Percentiles rank a stretch among this genome's conserved stretches.
Evolutionary conservation across 92 coral and sea anemone species (phyloP).

Genomic region (Virgularia gustaviana): DNA sequence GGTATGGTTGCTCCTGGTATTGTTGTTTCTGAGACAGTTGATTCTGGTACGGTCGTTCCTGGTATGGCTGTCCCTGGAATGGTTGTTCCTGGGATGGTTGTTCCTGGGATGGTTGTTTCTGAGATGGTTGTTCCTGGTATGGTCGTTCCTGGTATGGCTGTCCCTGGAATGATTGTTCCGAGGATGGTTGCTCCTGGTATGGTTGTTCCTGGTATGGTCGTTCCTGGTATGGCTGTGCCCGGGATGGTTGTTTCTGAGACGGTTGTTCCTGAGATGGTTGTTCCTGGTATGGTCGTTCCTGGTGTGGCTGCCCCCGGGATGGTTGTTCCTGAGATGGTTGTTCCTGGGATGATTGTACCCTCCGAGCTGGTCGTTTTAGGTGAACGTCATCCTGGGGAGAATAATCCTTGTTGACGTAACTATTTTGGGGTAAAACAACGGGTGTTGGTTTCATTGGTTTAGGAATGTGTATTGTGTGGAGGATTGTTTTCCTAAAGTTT

Average conservation of each 20-base stretch:
- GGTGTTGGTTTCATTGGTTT: not conserved
- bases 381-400: no score
- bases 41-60: not conserved
- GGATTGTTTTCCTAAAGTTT: not conserved
- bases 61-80: constrained; percentile 1
- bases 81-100: not conserved
- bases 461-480: constrained; percentile 2
- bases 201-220: not conserved
- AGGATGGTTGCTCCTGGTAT: not conserved
- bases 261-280: no score
- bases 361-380: no score
- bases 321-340: not conserved
- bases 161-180: not conserved
- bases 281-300: no score
- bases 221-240: not conserved
- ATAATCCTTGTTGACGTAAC: no score
- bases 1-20: no score
- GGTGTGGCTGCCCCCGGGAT: no score
- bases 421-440: no score
- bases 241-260: not conserved
- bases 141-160: not conserved
- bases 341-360: no score
- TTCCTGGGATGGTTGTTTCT: not conserved
- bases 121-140: not conserved
- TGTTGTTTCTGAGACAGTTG: not conserved